Base-by-base conservation (phyloP, 1,140 invertebrate genomes). In the Stratiolaelaps scimitus region DNA sequence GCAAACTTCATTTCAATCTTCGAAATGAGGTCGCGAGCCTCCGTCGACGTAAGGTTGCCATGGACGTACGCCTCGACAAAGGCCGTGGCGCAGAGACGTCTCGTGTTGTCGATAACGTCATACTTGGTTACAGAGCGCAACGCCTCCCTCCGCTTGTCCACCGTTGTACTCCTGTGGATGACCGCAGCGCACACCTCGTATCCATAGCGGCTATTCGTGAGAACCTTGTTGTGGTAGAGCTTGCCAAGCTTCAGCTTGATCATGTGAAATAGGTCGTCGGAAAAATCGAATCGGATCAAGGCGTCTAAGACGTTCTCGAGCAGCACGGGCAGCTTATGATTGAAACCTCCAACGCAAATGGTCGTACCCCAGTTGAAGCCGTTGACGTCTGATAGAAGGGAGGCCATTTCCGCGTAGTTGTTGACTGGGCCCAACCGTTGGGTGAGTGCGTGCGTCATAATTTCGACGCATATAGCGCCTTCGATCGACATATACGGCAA, bases 351-450 rank as follows among this genome's bases (percentile, higher is more conserved):
- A 34, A 60, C 26, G 23, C 26, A 15, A 26, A 60, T 26, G 1
- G 53, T 34, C 15, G 34, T 60, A 5, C 53, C 53, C 26, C 26
- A 19, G 53, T 60, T 34, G 15, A 34, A 60, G 20, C 34, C 53
- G 20, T 34, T 29, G 23, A 60, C 34, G 23, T 60, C 53, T 19
- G 26, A 60, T 26, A 26, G 17, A 26, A 60, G 23, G 13, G 53
- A 60, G 13, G 53, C 53, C 53, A 60, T 60, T 23, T 60, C 53
- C 2, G 53, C 53, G 23, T 60, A 60, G 23, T 60, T 60, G 23
- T 29, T 29, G 17, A 60, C 10, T 20, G 26, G 53, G 26, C 26
- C 53, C 26, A 60, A 1, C 17, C 26, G 26, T 34, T 60, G 53
- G 1, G 17, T 23, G 10, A 60, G 34, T 26, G 34, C 34, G 15